phyloP scores from a whole-genome alignment of 2,888 invertebrate species.

The Drosophila nr. perissopoda region DNA sequence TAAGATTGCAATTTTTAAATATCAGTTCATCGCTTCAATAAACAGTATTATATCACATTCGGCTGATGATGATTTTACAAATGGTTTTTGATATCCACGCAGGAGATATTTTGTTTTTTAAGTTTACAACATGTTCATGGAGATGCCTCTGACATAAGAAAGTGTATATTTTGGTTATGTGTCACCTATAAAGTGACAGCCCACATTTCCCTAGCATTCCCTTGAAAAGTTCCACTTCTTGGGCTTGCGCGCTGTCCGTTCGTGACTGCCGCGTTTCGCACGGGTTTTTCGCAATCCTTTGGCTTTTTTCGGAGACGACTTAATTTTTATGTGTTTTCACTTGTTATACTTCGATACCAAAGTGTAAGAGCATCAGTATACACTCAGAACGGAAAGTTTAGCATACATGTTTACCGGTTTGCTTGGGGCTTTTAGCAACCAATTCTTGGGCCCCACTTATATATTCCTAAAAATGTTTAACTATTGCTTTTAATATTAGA shows the following conservation, averaged over 20 bases:
- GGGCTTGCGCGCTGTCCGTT: background rate
- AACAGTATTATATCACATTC: background rate
- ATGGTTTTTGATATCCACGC: background rate
- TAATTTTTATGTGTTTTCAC: background rate
- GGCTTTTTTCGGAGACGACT: background rate
- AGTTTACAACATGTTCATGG: background rate
- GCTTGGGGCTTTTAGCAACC: background rate
- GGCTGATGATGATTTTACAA: background rate
- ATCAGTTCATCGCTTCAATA: background rate
- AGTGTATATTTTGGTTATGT: background rate
- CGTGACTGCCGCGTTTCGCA: background rate
- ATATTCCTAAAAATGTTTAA: background rate
- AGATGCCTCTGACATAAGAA: background rate
- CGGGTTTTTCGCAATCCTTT: background rate
- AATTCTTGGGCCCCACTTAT: background rate
- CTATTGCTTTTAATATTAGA: background rate
- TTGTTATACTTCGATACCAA: background rate
- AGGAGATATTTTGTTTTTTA: background rate
- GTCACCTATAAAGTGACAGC: background rate
- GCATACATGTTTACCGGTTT: background rate
- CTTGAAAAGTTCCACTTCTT: background rate
- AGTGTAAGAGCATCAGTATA: background rate
- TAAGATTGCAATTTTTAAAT: background rate
- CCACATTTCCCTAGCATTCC: background rate
- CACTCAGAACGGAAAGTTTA: background rate